phyloP scores from a whole-genome alignment of 1,140 invertebrate genomes.

The Acarapis woodi region DNA sequence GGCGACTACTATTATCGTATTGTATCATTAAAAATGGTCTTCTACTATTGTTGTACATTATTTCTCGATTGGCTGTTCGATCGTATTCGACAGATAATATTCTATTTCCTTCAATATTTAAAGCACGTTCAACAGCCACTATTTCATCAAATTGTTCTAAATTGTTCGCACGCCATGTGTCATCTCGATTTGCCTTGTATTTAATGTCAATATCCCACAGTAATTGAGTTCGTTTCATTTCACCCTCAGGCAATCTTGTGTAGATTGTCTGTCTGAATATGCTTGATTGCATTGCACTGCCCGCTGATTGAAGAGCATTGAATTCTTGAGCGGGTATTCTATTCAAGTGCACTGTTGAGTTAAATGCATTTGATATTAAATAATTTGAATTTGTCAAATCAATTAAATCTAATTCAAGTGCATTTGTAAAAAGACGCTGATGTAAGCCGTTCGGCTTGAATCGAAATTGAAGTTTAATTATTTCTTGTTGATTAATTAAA shows the following conservation, averaged over 20 bases:
- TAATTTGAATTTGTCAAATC: too few relatives aligned
- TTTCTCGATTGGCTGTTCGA: conserved; percentile 53
- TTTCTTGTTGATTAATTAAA: conserved; percentile 58
- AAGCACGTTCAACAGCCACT: conserved; percentile 13
- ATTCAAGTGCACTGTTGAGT: too few relatives aligned
- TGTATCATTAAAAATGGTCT: conserved; percentile 38
- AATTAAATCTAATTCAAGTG: too few relatives aligned
- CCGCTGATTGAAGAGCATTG: too few relatives aligned
- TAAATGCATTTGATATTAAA: too few relatives aligned
- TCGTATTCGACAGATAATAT: conserved; percentile 72
- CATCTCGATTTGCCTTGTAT: neutral
- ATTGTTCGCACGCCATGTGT: neutral
- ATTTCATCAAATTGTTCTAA: neutral
- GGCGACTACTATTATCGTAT: conserved; percentile 63
- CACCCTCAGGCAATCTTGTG: too few relatives aligned
- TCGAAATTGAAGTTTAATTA: conserved; percentile 13
- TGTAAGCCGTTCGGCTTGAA: neutral
- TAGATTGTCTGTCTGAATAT: too few relatives aligned
- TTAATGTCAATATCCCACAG: neutral
- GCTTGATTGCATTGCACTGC: too few relatives aligned
- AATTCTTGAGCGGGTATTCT: too few relatives aligned
- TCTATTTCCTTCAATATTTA: conserved; percentile 60
- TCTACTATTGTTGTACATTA: conserved; percentile 24
- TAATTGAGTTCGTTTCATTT: conserved; percentile 40
- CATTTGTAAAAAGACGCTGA: too few relatives aligned